Percentiles rank a stretch among this genome's conserved stretches.
These are phyloP conservation scores for Andricus grossulariae DNA, from an alignment of 1,140 invertebrate species.

Conservation along the genomic window DNA sequence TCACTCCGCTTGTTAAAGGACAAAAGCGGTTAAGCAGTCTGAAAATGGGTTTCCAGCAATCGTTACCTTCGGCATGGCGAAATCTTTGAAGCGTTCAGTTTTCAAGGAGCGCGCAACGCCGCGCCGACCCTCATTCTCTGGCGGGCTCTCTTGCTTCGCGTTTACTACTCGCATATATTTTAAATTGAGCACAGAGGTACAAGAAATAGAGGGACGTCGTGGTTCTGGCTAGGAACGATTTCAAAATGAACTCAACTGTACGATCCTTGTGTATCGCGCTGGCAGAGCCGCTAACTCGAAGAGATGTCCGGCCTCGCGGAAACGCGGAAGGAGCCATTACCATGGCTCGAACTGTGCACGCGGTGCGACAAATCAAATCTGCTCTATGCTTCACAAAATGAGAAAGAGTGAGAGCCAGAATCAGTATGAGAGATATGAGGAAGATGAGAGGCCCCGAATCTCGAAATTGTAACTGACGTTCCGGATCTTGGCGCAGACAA, in stretches of 20 bases:
- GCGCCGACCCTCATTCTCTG: constrained; percentile 12
- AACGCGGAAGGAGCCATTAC: constrained; percentile 54
- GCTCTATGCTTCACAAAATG: constrained; percentile 55
- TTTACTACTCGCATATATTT: constrained; percentile 55
- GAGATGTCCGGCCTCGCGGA: constrained; percentile 59
- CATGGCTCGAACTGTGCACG: constrained; percentile 50
- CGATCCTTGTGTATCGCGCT: constrained; percentile 55
- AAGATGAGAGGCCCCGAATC: constrained; percentile 56
- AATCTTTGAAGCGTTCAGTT: constrained; percentile 31
- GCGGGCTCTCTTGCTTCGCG: constrained; percentile 46
- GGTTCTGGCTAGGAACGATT: constrained; percentile 50
- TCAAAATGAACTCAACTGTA: constrained; percentile 55
- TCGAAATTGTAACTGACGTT: constrained; percentile 57
- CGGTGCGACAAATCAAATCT: constrained; percentile 57
- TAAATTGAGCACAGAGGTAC: constrained; percentile 54
- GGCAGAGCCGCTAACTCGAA: constrained; percentile 51
- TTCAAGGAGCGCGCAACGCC: constrained; percentile 13
- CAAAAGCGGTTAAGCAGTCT: constrained; percentile 30
- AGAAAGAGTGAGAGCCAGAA: constrained; percentile 51
- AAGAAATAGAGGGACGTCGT: constrained; percentile 54
- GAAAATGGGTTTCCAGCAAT: constrained; percentile 30
- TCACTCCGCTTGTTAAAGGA: constrained; percentile 28
- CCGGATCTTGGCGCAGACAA: constrained; percentile 45
- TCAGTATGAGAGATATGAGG: background rate
- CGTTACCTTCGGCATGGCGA: constrained; percentile 27